Evolutionary conservation across 2,113 vertebrate species (phyloP), one percentile per base, ranked within the genome.

Genomic region (Rana temporaria): DNA sequence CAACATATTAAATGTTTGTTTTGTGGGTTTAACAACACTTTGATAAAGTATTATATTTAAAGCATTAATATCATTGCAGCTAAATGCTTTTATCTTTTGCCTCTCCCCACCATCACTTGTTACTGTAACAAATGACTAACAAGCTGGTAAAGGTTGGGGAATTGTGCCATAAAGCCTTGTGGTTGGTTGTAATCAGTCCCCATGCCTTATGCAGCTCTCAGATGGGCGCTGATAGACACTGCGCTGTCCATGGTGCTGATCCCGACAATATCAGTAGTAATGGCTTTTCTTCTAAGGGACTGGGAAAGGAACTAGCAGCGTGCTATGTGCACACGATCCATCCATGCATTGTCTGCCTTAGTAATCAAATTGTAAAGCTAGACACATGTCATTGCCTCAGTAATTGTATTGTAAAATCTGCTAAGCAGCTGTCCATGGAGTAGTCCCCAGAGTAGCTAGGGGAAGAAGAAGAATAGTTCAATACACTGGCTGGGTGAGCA

Each of bases 161-260:
- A 38, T 38, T 38, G 2, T 38, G 34, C 12, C 19, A n/a, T 52
- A 32, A 71, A 48, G 20, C 57, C 4, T 60, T 80, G 56, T 71
- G 56, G 34, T 71, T 62, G 70, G 38, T 71, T 71, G 20, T 20
- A 63, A 71, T 79, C 69, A 42, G 42, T 38, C n/a, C 57, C 30
- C 19, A 19, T 48, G 22, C 7, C 19, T 38, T 55, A 9, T 24
- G 64, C 26, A 16, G 62, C 42, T 11, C 19, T 38, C 34, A 38
- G 34, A 38, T 38, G 34, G 34, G 26, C 1, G 34, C 34, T 38
- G 34, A 38, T 38, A 66, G 26, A 20, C 62, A 20, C 3, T 22
- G 7, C 76, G 19, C 81, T 83, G 53, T 83, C 81, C 81, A 76
- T 68, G 81, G 81, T 83, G 30, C 81, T 83, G 81, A 68, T 22